These are phyloP conservation scores for Pollenia angustigena DNA, from an alignment of 2,888 invertebrate species.

Conservation along the genomic window DNA sequence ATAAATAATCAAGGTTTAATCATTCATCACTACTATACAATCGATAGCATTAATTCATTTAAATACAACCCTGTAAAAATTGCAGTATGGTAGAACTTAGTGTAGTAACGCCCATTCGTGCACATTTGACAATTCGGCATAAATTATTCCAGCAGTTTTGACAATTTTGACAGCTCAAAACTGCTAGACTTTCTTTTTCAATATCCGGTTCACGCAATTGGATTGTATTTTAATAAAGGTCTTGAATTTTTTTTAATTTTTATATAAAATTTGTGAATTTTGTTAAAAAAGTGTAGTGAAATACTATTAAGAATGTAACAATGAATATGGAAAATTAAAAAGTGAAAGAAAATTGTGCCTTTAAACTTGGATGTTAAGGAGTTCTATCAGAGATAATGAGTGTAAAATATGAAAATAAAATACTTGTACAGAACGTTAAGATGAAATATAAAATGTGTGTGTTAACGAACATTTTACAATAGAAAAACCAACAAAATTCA, in stretches of 20 bases:
- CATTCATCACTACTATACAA: neutral
- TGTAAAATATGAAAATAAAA: conserved; percentile 7
- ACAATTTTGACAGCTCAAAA: conserved; percentile 74
- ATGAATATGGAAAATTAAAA: neutral
- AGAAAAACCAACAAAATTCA: conserved; percentile 51
- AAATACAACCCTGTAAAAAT: neutral
- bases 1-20: too few species aligned
- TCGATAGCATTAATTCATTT: neutral
- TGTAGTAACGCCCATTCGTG: conserved; percentile 57
- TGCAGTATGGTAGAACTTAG: neutral
- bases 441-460: conserved; percentile 7
- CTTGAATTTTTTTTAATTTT: conserved; percentile 74
- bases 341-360: neutral
- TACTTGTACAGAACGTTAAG: conserved; percentile 25
- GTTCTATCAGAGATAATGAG: conserved; percentile 7
- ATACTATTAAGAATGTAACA: conserved; percentile 55
- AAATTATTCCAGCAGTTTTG: conserved; percentile 71
- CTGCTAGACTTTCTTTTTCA: conserved; percentile 80
- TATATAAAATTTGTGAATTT: conserved; percentile 71
- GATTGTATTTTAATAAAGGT: conserved; percentile 79
- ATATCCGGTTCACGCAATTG: conserved; percentile 83
- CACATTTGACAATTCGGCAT: conserved; percentile 49
- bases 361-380: conserved; percentile 50
- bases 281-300: conserved; percentile 73
- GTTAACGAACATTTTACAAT: neutral